Percentiles rank a stretch among this genome's conserved stretches.
phyloP scores from a whole-genome alignment of 2,888 invertebrate species.

The Drosophila pseudotakahashii region DNA sequence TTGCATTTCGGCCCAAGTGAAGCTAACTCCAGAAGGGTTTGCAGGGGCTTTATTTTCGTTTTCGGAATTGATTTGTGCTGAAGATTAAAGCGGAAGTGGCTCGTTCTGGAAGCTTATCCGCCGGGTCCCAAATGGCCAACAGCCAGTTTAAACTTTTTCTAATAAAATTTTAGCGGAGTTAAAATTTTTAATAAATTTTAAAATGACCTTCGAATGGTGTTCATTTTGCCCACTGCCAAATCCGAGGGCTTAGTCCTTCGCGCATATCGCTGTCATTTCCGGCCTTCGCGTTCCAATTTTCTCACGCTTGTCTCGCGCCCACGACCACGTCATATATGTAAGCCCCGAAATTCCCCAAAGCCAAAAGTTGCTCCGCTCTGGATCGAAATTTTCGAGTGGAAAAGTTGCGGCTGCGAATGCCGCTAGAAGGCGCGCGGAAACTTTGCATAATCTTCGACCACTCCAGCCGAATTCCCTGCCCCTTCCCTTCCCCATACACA shows the following conservation, averaged over 20 bases:
- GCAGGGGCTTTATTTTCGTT: neutral
- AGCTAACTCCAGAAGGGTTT: constrained; percentile 1
- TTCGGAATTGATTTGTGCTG: neutral
- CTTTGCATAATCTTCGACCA: constrained; percentile 51
- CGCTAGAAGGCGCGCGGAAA: constrained; percentile 36
- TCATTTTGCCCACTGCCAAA: neutral
- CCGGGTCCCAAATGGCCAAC: neutral
- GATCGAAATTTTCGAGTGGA: constrained; percentile 23
- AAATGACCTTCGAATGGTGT: constrained; percentile 7
- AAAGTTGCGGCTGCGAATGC: constrained; percentile 26
- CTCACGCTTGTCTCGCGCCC: constrained; percentile 32
- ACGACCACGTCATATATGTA: constrained; percentile 11
- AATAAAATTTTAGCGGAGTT: neutral
- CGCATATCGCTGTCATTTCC: constrained; percentile 21
- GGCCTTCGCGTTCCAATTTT: constrained; percentile 25
- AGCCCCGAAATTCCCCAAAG: constrained; percentile 10
- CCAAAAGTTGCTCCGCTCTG: constrained; percentile 27
- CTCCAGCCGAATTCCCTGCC: constrained; percentile 5
- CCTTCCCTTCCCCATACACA: neutral
- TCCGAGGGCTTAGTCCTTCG: constrained; percentile 13
- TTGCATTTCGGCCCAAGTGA: constrained; percentile 55
- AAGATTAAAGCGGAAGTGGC: neutral
- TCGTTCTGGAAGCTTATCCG: neutral
- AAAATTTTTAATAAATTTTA: constrained; percentile 6
- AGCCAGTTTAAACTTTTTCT: neutral